These are phyloP conservation scores for Amblyopsis rosae DNA, from an alignment of 2,113 vertebrate species.

Conservation along the genomic window DNA sequence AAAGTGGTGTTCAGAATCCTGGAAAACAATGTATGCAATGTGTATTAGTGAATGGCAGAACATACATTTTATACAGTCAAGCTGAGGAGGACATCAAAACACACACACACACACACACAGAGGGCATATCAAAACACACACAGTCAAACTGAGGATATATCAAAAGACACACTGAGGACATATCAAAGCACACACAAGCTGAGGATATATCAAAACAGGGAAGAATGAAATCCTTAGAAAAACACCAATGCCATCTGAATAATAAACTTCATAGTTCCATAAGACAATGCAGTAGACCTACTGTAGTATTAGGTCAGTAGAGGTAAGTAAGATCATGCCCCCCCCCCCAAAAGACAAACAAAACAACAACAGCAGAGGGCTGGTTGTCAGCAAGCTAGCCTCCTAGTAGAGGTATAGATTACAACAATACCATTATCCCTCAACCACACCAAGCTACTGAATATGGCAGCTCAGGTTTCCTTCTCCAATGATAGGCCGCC, in stretches of 20 bases:
- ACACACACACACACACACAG: not conserved
- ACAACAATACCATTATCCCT: constrained; percentile 59
- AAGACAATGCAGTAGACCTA: not conserved
- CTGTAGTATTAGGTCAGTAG: constrained; percentile 16
- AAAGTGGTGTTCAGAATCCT: constrained; percentile 94
- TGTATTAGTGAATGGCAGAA: not conserved
- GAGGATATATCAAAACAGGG: not conserved
- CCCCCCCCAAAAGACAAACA: constrained; percentile 31
- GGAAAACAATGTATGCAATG: constrained; percentile 4
- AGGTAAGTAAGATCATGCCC: constrained; percentile 22
- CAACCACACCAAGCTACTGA: constrained; percentile 68
- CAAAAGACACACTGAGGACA: not conserved
- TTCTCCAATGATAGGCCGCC: constrained; percentile 33
- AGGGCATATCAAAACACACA: not conserved
- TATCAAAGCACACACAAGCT: too few species aligned
- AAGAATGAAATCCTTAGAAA: not conserved
- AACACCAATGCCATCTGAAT: not conserved
- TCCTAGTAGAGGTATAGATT: constrained; percentile 58
- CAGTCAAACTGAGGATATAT: not conserved
- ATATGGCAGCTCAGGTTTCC: constrained; percentile 73
- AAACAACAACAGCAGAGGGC: constrained; percentile 19
- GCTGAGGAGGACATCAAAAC: not conserved
- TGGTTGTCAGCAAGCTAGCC: constrained; percentile 34
- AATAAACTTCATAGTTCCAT: not conserved
- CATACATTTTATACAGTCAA: too few species aligned